Percentiles rank a stretch among this genome's conserved stretches.
phyloP scores from a whole-genome alignment of 2,113 vertebrate species.

The Psittacara wagleri region DNA sequence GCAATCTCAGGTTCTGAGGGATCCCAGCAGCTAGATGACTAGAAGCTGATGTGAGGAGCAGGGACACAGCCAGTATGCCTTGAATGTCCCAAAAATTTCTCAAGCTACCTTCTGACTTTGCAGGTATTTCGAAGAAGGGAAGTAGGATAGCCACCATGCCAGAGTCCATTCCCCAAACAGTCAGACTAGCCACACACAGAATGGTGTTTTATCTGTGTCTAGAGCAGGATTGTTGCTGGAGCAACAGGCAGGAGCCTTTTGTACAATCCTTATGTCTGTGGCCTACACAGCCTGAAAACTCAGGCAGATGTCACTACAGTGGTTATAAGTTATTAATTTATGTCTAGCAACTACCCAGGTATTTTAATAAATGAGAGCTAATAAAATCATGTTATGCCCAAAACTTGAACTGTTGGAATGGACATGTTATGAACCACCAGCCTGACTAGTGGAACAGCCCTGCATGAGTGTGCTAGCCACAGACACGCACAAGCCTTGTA shows the following conservation, averaged over 20 bases:
- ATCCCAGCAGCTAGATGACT: not conserved
- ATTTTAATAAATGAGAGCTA: not conserved
- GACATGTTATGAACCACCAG: not conserved
- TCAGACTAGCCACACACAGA: not conserved
- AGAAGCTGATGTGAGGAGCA: not conserved
- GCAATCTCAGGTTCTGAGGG: rapidly evolving
- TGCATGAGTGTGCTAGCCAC: rapidly evolving
- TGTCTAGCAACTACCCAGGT: not conserved
- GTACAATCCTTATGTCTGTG: rapidly evolving
- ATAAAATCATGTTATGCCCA: not conserved
- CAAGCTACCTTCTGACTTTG: not conserved
- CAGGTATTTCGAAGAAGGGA: not conserved
- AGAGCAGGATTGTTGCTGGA: not conserved
- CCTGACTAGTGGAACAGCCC: not conserved
- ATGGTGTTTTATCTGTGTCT: not conserved
- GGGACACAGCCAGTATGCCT: not conserved
- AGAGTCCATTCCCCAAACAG: not conserved
- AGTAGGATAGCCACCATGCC: not conserved
- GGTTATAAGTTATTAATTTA: not conserved
- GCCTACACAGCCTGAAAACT: not conserved
- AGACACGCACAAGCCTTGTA: not conserved
- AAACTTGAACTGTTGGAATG: not conserved
- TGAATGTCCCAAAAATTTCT: not conserved
- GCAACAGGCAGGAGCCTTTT: not conserved
- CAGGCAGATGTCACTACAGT: not conserved